Conservation (phyloP, 2,888 invertebrate species). For the Epinotia brunnichana region DNA sequence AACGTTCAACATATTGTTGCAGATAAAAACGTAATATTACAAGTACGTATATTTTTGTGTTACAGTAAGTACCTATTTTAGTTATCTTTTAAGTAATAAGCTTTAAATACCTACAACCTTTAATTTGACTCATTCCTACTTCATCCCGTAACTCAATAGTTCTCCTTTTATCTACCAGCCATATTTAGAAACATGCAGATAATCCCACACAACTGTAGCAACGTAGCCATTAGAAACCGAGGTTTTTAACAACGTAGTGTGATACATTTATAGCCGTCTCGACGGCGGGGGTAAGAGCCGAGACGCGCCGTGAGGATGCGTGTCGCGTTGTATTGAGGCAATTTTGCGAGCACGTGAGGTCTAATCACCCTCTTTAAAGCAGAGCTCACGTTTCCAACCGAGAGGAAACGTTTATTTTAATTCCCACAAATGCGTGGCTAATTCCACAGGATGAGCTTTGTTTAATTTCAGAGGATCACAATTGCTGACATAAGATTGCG, state of each 20-base stretch:
- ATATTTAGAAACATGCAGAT: not conserved
- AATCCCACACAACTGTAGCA: constrained; percentile 17
- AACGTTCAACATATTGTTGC: too few species aligned
- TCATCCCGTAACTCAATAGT: not conserved
- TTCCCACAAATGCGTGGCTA: constrained; percentile 76
- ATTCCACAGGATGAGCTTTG: constrained; percentile 72
- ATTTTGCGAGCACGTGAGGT: constrained; percentile 67
- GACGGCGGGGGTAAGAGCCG: constrained; percentile 53
- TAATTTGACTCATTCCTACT: not conserved
- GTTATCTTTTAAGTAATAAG: constrained; percentile 4
- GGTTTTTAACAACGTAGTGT: constrained; percentile 26
- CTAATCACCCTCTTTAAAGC: constrained; percentile 76
- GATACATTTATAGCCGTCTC: constrained; percentile 44
- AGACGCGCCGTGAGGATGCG: constrained; percentile 51
- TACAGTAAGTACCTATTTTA: not conserved
- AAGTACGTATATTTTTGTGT: too few species aligned
- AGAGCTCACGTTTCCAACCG: constrained; percentile 67
- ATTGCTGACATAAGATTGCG: constrained; percentile 56
- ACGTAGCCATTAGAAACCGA: not conserved
- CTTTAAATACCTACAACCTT: not conserved
- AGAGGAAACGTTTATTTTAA: constrained; percentile 75
- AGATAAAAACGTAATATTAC: too few species aligned
- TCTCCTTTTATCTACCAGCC: not conserved
- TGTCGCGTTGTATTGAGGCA: constrained; percentile 63
- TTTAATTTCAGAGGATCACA: constrained; percentile 70